These are phyloP conservation scores for Lipotes vexillifer DNA, from an alignment of 2,113 vertebrate species.

Conservation along the genomic window DNA sequence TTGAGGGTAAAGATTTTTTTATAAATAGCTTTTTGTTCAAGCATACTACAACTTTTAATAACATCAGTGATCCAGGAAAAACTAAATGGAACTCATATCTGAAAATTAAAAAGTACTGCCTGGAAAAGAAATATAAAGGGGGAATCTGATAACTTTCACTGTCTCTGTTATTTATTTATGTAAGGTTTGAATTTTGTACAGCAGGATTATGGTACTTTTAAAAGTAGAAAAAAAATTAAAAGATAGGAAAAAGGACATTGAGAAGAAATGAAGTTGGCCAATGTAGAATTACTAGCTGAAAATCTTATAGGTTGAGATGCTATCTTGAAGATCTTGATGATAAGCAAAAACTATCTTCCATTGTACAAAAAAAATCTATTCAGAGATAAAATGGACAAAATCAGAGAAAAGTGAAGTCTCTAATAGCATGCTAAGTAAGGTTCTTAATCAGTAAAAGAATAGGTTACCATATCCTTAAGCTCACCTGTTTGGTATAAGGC, in stretches of 20 bases:
- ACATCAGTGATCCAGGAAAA: background rate
- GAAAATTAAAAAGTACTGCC: constrained; percentile 6
- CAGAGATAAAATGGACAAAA: background rate
- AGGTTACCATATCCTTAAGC: constrained; percentile 17
- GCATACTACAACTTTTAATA: background rate
- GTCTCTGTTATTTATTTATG: background rate
- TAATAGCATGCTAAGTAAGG: background rate
- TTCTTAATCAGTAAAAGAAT: background rate
- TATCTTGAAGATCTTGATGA: background rate
- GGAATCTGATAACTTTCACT: background rate
- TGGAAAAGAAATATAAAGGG: background rate
- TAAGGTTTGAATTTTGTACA: background rate
- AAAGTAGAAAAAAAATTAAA: background rate
- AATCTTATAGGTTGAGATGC: background rate
- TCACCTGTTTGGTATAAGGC: constrained; percentile 97
- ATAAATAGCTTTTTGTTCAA: constrained; percentile 26
- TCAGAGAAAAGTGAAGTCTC: background rate
- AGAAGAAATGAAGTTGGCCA: background rate
- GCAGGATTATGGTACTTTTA: background rate
- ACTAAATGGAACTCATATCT: background rate
- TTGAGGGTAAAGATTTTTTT: background rate
- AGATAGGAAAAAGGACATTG: background rate
- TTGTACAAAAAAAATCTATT: background rate
- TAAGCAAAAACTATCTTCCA: background rate
- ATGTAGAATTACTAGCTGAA: background rate